A percentile compares a stretch with the other conserved stretches of the same genome.
Conservation (phyloP, 2,888 invertebrate genomes). For the Epirrhoe alternata region DNA sequence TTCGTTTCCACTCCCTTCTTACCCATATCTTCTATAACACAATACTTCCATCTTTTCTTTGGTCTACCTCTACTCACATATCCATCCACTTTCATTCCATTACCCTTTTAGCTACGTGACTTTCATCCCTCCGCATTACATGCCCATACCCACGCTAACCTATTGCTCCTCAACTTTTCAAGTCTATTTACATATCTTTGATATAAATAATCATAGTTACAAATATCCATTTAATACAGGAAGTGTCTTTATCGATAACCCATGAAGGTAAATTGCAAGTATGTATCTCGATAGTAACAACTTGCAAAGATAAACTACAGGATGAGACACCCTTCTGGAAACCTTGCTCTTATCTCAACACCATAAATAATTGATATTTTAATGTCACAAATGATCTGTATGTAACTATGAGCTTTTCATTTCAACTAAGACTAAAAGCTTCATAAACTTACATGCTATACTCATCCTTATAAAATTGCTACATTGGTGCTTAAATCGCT, state of each 20-base stretch:
- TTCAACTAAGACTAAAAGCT: conserved; percentile 55
- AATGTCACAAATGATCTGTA: conserved; percentile 84
- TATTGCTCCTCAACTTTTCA: too few species aligned
- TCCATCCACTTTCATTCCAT: too few species aligned
- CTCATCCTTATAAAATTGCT: conserved; percentile 30
- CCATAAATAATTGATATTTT: conserved; percentile 85
- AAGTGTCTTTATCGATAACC: conserved; percentile 21
- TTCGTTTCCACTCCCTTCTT: too few species aligned
- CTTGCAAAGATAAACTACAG: conserved; percentile 43
- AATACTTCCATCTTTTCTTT: too few species aligned
- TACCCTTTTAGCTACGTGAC: too few species aligned
- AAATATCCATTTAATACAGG: conserved; percentile 5
- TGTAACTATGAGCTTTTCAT: conserved; percentile 68
- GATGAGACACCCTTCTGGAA: conserved; percentile 61
- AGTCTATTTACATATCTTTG: too few species aligned
- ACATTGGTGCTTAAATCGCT: conserved; percentile 38
- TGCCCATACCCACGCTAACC: too few species aligned
- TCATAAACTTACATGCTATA: conserved; percentile 27
- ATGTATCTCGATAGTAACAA: conserved; percentile 34
- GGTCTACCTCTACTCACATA: too few species aligned
- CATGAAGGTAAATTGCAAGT: conserved; percentile 32
- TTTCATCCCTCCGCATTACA: too few species aligned
- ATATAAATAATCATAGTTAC: too few species aligned
- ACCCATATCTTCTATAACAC: too few species aligned
- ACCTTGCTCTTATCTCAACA: conserved; percentile 73